A percentile compares a stretch with the other conserved stretches of the same genome.
Conservation (phyloP, 2,113 vertebrate genomes). For the Odobenus rosmarus region DNA sequence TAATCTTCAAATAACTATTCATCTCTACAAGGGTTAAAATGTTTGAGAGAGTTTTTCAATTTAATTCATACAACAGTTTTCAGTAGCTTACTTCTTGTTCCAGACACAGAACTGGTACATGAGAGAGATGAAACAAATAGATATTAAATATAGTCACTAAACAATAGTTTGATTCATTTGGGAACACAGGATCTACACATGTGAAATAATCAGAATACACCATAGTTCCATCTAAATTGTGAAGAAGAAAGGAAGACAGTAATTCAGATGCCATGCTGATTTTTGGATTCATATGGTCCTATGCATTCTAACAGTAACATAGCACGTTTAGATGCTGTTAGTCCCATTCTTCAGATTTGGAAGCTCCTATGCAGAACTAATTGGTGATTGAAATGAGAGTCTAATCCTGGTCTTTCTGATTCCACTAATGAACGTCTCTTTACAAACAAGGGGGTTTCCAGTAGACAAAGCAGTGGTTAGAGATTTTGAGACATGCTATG, state of each 20-base stretch:
- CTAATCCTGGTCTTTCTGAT: background rate
- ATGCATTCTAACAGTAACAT: background rate
- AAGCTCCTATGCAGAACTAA: background rate
- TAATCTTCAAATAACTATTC: constrained; percentile 2
- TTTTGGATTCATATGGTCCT: background rate
- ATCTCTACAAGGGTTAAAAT: background rate
- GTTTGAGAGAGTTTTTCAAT: background rate
- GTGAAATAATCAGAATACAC: background rate
- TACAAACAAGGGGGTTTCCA: background rate
- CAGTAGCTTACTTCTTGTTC: background rate
- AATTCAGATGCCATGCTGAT: background rate
- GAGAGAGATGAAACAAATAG: background rate
- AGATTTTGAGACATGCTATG: background rate
- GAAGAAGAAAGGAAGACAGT: background rate
- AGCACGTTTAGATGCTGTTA: background rate
- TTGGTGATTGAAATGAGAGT: background rate
- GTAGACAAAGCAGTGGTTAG: background rate
- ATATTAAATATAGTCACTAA: background rate
- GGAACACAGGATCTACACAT: background rate
- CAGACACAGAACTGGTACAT: background rate
- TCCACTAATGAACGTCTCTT: background rate
- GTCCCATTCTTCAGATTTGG: background rate
- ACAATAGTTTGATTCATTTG: background rate
- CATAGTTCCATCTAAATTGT: background rate
- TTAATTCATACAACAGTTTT: background rate